phyloP scores from a whole-genome alignment of 2,113 vertebrate species.

The Corvus moneduloides region DNA sequence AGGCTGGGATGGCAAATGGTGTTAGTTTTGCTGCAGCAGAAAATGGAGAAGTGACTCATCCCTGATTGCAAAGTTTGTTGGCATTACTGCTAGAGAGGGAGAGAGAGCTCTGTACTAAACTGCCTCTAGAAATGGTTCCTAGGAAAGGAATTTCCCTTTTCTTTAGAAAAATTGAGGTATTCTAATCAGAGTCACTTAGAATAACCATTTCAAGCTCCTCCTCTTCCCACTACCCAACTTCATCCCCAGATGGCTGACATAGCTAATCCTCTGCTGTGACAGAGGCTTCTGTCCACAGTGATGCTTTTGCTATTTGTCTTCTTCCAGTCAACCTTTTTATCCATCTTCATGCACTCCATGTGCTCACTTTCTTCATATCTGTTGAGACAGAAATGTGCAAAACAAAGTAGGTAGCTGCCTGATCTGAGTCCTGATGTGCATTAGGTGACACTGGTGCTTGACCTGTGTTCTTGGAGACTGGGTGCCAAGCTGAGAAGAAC shows the following conservation, averaged over 20 bases:
- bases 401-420: not conserved
- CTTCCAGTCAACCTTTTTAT: not conserved
- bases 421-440: not conserved
- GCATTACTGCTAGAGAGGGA: not conserved
- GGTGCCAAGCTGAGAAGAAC: not conserved
- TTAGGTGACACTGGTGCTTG: not conserved
- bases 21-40: not conserved
- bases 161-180: not conserved
- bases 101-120: not conserved
- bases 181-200: not conserved
- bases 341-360: not conserved
- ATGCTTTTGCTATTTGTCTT: not conserved
- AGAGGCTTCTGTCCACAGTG: not conserved
- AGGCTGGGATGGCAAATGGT: not conserved
- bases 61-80: not conserved
- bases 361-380: not conserved
- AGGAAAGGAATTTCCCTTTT: not conserved
- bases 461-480: not conserved
- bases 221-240: not conserved
- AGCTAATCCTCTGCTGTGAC: not conserved
- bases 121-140: not conserved
- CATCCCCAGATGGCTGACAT: not conserved
- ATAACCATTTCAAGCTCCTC: not conserved
- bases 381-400: not conserved
- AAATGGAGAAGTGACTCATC: constrained; percentile 7